Conservation (phyloP, 2,113 vertebrate genomes). For the Opisthocomus hoazin region DNA sequence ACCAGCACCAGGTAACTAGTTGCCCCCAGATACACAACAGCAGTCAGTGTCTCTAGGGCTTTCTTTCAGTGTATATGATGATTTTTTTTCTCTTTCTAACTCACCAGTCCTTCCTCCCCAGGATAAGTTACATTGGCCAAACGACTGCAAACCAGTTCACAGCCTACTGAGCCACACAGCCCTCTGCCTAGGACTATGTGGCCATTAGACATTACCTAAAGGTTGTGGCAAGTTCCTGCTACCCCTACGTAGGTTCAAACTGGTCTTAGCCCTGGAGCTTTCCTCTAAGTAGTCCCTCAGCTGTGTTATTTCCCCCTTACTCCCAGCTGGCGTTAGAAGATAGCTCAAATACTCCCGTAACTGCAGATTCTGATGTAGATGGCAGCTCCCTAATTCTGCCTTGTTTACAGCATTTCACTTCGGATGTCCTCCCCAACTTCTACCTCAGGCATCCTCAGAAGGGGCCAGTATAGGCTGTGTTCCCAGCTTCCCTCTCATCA, state of each 20-base stretch:
- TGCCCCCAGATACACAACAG: background rate
- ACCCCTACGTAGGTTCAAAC: background rate
- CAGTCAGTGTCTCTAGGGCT: background rate
- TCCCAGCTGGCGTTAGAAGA: background rate
- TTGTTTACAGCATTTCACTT: background rate
- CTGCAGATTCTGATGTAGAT: background rate
- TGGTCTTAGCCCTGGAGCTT: background rate
- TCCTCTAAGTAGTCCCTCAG: background rate
- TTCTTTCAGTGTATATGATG: background rate
- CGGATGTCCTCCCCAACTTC: background rate
- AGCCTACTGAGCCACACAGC: background rate
- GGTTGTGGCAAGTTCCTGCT: background rate
- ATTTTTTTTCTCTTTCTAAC: background rate
- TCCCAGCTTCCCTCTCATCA: background rate
- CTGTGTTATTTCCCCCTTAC: background rate
- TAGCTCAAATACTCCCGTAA: background rate
- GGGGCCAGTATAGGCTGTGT: background rate
- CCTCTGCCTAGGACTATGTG: background rate
- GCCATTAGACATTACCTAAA: background rate
- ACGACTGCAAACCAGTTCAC: background rate
- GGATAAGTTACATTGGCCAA: background rate
- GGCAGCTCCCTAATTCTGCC: background rate
- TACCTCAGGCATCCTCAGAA: background rate
- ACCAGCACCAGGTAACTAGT: background rate
- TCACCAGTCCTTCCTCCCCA: background rate